A percentile compares a stretch with the other conserved stretches of the same genome.
These are phyloP conservation scores for Cavia aperea DNA, from an alignment of 2,113 vertebrate species.

Conservation along the genomic window DNA sequence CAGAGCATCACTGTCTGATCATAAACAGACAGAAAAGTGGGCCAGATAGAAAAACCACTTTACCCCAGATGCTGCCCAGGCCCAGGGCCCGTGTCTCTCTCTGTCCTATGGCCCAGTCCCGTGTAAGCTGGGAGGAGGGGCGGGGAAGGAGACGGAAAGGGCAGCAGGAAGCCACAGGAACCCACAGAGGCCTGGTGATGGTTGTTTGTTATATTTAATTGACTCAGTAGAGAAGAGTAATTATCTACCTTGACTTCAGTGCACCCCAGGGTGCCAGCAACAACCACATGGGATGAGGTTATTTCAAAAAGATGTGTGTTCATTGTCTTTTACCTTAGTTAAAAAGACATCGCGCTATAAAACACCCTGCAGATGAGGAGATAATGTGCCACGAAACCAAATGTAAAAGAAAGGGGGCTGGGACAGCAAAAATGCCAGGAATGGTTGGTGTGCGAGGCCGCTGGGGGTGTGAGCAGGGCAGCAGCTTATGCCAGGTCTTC, in stretches of 20 bases:
- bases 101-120: not conserved
- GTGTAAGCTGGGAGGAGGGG: not conserved
- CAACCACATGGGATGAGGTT: slow-evolving; percentile 6
- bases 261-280: not conserved
- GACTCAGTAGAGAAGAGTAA: slow-evolving; percentile 33
- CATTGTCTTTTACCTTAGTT: slow-evolving; percentile 47
- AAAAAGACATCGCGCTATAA: slow-evolving; percentile 45
- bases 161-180: not conserved
- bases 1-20: not conserved
- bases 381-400: slow-evolving; percentile 15
- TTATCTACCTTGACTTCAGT: slow-evolving; percentile 20
- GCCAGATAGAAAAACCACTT: not conserved
- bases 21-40: not conserved
- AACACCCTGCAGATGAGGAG: slow-evolving; percentile 17
- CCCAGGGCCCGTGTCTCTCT: not conserved
- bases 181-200: not conserved
- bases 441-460: not conserved
- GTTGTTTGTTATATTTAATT: slow-evolving; percentile 37
- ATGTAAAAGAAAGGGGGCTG: not conserved
- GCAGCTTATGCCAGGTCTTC: not conserved
- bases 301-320: not conserved
- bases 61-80: not conserved
- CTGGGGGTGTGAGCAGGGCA: rapidly evolving
- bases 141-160: not conserved
- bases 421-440: not conserved